These are phyloP conservation scores for Bucco capensis DNA, from an alignment of 2,113 vertebrate species.

Conservation along the genomic window DNA sequence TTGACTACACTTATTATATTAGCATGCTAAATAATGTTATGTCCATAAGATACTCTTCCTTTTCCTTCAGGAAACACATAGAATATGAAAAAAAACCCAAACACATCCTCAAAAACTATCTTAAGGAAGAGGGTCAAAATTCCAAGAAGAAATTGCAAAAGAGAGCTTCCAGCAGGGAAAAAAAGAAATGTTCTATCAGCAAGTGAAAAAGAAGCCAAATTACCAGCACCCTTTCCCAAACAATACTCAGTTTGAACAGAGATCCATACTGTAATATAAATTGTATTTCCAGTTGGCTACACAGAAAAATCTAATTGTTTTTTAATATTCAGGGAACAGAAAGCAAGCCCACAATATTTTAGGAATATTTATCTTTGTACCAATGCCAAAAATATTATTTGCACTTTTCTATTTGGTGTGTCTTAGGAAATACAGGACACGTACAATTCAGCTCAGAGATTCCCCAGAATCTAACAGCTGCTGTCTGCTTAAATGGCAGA, in stretches of 20 bases:
- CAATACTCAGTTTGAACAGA: not conserved
- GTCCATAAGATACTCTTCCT: not conserved
- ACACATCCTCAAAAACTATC: not conserved
- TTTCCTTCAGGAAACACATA: not conserved
- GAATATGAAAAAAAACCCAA: not conserved
- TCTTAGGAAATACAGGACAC: not conserved
- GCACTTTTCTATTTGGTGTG: not conserved
- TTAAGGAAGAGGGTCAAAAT: not conserved
- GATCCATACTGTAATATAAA: not conserved
- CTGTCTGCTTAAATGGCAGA: not conserved
- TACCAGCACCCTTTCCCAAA: not conserved
- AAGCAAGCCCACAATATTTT: not conserved
- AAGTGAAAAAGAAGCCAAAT: not conserved
- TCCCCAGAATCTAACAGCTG: not conserved
- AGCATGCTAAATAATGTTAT: not conserved
- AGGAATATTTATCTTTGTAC: not conserved
- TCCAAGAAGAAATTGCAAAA: not conserved
- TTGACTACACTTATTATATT: not conserved
- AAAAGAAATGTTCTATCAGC: not conserved
- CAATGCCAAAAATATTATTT: not conserved
- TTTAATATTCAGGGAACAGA: not conserved
- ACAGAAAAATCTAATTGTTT: not conserved
- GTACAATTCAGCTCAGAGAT: not conserved
- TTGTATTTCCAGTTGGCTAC: not conserved
- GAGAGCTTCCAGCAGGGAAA: not conserved